Conservation (phyloP, 1,140 invertebrate genomes). For the Brachionus paranguensis region DNA sequence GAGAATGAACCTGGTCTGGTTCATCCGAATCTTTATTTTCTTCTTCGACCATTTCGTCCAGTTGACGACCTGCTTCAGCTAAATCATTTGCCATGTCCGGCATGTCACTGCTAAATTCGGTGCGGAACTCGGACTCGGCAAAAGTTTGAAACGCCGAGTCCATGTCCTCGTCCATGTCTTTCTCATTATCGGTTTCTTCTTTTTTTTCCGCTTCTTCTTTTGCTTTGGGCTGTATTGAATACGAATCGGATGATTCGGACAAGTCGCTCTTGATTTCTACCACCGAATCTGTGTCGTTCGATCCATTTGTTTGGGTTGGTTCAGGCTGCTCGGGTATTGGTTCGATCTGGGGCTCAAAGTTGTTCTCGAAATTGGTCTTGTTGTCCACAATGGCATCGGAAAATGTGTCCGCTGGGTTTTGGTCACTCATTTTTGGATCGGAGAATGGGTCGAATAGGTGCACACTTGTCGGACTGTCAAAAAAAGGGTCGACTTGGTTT, state of each 20-base stretch:
- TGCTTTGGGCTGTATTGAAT: neutral
- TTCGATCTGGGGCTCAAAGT: neutral
- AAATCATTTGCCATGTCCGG: neutral
- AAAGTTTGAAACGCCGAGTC: constrained; percentile 16
- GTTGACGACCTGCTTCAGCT: neutral
- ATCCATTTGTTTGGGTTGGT: neutral
- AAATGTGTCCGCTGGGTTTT: neutral
- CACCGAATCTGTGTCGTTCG: neutral
- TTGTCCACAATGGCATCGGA: neutral
- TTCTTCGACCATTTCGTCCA: neutral
- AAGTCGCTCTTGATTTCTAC: neutral
- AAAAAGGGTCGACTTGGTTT: neutral
- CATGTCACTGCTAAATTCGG: neutral
- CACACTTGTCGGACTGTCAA: neutral
- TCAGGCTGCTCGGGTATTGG: neutral
- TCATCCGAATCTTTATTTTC: neutral
- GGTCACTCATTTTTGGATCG: constrained; percentile 19
- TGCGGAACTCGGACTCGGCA: neutral
- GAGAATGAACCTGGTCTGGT: neutral
- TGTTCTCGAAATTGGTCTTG: neutral
- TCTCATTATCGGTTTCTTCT: neutral
- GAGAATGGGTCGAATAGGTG: neutral
- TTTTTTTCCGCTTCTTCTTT: neutral
- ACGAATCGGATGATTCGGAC: neutral
- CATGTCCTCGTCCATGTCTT: constrained; percentile 16